Conservation (phyloP, 2,888 invertebrate species). For the Anticlea derivata region DNA sequence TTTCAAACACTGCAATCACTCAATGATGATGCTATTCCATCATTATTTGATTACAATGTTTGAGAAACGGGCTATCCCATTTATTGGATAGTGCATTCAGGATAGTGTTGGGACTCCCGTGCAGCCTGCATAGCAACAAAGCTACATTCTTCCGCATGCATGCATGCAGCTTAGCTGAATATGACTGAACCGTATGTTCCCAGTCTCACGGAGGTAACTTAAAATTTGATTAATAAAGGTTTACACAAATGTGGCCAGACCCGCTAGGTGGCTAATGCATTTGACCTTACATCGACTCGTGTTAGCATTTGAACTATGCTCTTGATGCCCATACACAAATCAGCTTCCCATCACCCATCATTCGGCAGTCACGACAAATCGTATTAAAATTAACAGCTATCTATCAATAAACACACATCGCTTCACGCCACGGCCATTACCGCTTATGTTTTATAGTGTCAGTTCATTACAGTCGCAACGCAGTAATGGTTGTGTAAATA, state of each 20-base stretch:
- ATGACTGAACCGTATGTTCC: slow-evolving; percentile 29
- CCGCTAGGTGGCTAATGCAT: slow-evolving; percentile 81
- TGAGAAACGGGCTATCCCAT: too few relatives aligned
- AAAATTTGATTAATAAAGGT: slow-evolving; percentile 71
- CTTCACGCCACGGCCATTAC: slow-evolving; percentile 60
- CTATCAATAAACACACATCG: slow-evolving; percentile 59
- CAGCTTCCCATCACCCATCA: slow-evolving; percentile 74
- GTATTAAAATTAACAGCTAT: slow-evolving; percentile 72
- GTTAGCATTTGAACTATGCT: slow-evolving; percentile 78
- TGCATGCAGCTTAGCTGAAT: slow-evolving; percentile 4
- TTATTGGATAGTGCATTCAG: too few relatives aligned
- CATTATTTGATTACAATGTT: too few relatives aligned
- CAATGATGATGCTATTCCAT: too few relatives aligned
- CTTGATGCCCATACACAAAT: slow-evolving; percentile 76
- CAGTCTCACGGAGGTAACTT: slow-evolving; percentile 42
- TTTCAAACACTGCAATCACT: too few relatives aligned
- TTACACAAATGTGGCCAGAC: slow-evolving; percentile 61
- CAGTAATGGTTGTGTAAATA: slow-evolving; percentile 42
- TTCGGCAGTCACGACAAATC: slow-evolving; percentile 79
- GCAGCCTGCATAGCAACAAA: too few relatives aligned
- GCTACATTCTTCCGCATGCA: too few relatives aligned
- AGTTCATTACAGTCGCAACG: slow-evolving; percentile 34
- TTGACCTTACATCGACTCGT: slow-evolving; percentile 75
- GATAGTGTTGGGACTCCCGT: too few relatives aligned
- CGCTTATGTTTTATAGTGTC: slow-evolving; percentile 40